These are phyloP conservation scores for Anarsia innoxiella DNA, from an alignment of 2,888 invertebrate species.

Conservation along the genomic window DNA sequence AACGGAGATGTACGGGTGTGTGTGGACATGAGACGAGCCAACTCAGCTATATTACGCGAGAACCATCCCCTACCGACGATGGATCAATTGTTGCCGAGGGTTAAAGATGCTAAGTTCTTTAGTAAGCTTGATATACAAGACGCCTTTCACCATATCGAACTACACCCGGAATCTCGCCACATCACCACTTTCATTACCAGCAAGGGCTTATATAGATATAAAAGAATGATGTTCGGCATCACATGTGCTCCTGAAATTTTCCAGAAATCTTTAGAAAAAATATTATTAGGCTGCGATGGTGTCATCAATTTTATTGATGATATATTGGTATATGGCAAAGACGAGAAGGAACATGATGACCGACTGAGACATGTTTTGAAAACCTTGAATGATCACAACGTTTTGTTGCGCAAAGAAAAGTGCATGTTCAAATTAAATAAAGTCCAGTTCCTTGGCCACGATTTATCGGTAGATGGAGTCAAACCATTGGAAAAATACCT, in stretches of 20 bases:
- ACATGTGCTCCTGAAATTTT: slow-evolving; percentile 39
- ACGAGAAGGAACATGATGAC: slow-evolving; percentile 24
- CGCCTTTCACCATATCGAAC: slow-evolving; percentile 39
- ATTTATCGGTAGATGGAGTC: slow-evolving; percentile 24
- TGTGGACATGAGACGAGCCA: slow-evolving; percentile 6
- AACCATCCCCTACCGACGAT: slow-evolving; percentile 17
- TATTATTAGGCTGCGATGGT: slow-evolving; percentile 31
- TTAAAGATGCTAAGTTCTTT: slow-evolving; percentile 21
- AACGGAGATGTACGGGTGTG: slow-evolving; percentile 12
- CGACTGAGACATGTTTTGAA: slow-evolving; percentile 21
- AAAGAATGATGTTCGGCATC: slow-evolving; percentile 42
- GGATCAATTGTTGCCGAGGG: slow-evolving; percentile 12
- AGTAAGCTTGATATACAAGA: slow-evolving; percentile 34
- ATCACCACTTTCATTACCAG: slow-evolving; percentile 41
- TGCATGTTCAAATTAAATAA: slow-evolving; percentile 24
- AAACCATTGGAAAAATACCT: slow-evolving; percentile 28
- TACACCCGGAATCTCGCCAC: slow-evolving; percentile 27
- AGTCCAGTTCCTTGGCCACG: slow-evolving; percentile 29
- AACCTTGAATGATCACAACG: slow-evolving; percentile 13
- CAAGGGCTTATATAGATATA: slow-evolving; percentile 37
- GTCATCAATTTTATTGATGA: slow-evolving; percentile 40
- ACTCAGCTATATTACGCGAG: slow-evolving; percentile 19
- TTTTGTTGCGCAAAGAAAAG: slow-evolving; percentile 23
- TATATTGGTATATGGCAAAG: slow-evolving; percentile 28
- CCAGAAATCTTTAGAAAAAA: slow-evolving; percentile 33